Evolutionary conservation across 2,113 vertebrate species (phyloP).

Genomic region (Orycteropus afer): DNA sequence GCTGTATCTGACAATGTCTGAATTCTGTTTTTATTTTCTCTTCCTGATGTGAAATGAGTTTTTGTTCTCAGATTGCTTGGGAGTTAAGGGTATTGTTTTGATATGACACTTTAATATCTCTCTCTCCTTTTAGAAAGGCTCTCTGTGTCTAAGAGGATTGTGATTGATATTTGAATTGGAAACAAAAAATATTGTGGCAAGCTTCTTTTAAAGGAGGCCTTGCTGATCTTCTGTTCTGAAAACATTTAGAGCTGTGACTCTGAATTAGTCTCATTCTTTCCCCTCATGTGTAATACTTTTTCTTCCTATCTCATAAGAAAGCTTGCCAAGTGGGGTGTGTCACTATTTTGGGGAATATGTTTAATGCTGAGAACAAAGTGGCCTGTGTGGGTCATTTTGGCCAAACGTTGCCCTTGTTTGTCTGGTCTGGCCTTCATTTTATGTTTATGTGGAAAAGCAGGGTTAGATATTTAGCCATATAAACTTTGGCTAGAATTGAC

Average conservation of each 20-base stretch:
- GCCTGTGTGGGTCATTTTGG: background rate
- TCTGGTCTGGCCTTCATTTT: background rate
- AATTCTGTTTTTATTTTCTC: constrained; percentile 55
- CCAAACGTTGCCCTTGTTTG: background rate
- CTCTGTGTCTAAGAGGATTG: background rate
- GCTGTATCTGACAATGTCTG: background rate
- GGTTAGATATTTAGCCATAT: background rate
- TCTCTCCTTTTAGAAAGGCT: constrained; percentile 23
- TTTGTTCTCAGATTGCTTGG: constrained; percentile 33
- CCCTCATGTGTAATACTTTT: background rate
- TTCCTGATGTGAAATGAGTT: constrained; percentile 46
- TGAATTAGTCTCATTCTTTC: background rate
- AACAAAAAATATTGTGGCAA: background rate
- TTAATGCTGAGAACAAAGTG: background rate
- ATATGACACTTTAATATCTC: background rate
- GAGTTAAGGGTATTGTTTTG: constrained; percentile 48
- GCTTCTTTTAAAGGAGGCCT: background rate
- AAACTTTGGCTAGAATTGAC: background rate
- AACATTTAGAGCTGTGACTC: background rate
- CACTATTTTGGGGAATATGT: background rate
- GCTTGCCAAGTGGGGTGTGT: background rate
- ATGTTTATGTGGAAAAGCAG: background rate
- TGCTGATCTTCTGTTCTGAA: background rate
- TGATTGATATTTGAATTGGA: background rate
- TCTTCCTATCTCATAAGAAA: background rate